Evolutionary conservation across 2,797 vertebrate species (phyloP).

Genomic region (Ctenosaura bakeri): DNA sequence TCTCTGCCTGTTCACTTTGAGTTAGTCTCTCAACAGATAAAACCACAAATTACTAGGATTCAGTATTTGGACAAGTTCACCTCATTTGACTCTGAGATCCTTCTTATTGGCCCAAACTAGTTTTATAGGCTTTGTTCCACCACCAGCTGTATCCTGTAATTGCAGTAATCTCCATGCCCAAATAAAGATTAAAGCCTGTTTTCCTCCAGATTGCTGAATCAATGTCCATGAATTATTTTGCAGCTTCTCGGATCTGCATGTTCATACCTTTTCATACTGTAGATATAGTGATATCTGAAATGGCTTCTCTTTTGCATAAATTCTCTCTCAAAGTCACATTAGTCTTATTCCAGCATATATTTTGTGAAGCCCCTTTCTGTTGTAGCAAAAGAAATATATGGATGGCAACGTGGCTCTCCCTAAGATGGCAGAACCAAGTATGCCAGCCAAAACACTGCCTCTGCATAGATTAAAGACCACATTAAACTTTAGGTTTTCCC

Average conservation of each 20-base stretch:
- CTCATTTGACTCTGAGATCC: not conserved
- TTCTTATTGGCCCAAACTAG: not conserved
- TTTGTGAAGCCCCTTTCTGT: not conserved
- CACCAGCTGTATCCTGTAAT: constrained; percentile 16
- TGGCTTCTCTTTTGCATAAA: not conserved
- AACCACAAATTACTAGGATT: not conserved
- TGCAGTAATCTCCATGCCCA: not conserved
- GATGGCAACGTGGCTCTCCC: not conserved
- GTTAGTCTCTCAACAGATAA: not conserved
- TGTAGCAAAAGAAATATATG: not conserved
- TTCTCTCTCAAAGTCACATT: not conserved
- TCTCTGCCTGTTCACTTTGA: no score
- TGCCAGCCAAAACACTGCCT: not conserved
- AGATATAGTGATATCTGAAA: not conserved
- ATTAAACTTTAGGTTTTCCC: not conserved
- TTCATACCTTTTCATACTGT: not conserved
- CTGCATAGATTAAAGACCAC: not conserved
- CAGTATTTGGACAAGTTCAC: not conserved
- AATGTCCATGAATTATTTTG: not conserved
- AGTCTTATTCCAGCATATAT: not conserved
- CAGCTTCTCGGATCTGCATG: not conserved
- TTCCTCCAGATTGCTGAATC: not conserved
- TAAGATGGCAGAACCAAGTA: not conserved
- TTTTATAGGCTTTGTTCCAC: not conserved
- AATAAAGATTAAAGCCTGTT: not conserved